A percentile compares a stretch with the other conserved stretches of the same genome.
Evolutionary conservation across 2,113 vertebrate genomes (phyloP).

Genomic region (Chamaea fasciata): DNA sequence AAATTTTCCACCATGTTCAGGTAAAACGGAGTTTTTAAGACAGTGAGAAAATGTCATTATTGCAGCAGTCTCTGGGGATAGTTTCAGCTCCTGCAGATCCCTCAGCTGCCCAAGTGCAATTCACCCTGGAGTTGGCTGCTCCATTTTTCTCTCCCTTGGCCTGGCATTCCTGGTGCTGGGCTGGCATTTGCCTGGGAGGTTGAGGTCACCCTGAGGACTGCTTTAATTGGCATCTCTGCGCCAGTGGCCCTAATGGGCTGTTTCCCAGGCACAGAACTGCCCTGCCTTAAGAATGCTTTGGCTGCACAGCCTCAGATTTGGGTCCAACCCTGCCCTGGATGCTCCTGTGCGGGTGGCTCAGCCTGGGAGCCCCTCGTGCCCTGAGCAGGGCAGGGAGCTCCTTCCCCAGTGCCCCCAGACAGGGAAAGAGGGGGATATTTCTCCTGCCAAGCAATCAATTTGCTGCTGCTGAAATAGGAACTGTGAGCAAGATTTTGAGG

Average conservation of each 20-base stretch:
- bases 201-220: background rate
- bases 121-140: background rate
- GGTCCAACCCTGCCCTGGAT: background rate
- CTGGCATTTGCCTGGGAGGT: background rate
- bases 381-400: background rate
- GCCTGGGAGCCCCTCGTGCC: background rate
- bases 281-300: background rate
- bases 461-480: constrained; percentile 4
- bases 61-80: background rate
- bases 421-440: background rate
- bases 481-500: background rate
- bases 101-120: background rate
- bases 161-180: background rate
- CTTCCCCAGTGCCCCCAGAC: background rate
- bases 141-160: background rate
- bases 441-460: background rate
- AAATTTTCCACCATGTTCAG: background rate
- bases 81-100: background rate
- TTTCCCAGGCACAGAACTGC: constrained; percentile 17
- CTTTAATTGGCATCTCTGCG: constrained; percentile 34
- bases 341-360: background rate
- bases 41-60: background rate
- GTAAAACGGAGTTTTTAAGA: background rate
- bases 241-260: background rate
- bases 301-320: background rate